A percentile compares a stretch with the other conserved stretches of the same genome.
These are phyloP conservation scores for Lithosia quadra DNA, from an alignment of 2,888 invertebrate genomes.

Conservation along the genomic window DNA sequence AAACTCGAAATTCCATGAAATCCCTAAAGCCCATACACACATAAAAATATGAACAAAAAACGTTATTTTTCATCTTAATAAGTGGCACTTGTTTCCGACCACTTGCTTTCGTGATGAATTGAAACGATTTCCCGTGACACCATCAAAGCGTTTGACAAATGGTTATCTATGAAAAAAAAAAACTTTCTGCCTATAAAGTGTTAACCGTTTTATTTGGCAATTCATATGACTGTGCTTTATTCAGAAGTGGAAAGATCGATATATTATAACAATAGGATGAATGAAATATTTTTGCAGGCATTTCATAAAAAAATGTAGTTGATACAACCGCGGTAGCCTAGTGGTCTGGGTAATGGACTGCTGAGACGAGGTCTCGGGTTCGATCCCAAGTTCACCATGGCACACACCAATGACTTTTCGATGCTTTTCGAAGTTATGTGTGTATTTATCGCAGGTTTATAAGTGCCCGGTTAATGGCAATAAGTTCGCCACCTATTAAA, in stretches of 20 bases:
- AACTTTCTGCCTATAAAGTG: constrained; percentile 1
- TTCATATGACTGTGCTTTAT: not conserved
- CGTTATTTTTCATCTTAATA: constrained; percentile 47
- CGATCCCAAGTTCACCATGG: too few species aligned
- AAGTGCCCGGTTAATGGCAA: too few species aligned
- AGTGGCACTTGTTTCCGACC: constrained; percentile 40
- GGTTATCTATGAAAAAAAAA: constrained; percentile 27
- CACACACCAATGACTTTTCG: too few species aligned
- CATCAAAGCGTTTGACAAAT: constrained; percentile 50
- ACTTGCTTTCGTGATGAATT: constrained; percentile 48
- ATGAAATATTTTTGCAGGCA: not conserved
- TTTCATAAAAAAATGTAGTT: not conserved
- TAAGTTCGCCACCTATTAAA: too few species aligned
- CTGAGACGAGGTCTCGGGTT: too few species aligned
- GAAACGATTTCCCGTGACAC: constrained; percentile 38
- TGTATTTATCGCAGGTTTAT: too few species aligned
- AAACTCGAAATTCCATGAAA: not conserved
- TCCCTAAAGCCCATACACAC: not conserved
- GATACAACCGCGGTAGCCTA: too few species aligned
- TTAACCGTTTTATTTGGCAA: not conserved
- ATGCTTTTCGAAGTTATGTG: too few species aligned
- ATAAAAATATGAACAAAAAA: constrained; percentile 15
- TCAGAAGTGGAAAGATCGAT: not conserved
- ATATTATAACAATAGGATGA: not conserved
- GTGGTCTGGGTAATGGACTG: too few species aligned